phyloP scores from a whole-genome alignment of 2,888 invertebrate species.

The Phoenoteleia sp. region DNA sequence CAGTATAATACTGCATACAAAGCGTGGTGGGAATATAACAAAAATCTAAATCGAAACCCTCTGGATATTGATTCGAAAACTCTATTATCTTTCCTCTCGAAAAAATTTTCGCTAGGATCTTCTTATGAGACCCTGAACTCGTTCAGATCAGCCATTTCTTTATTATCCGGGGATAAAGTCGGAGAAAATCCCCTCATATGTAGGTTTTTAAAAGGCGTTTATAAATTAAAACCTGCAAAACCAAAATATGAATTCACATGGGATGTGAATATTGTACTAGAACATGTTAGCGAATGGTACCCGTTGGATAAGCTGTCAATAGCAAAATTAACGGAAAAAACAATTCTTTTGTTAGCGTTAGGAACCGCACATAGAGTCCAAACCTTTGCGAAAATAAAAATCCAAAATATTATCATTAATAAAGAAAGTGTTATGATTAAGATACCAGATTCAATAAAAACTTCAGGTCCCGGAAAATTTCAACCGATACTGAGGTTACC shows the following conservation, averaged over 20 bases:
- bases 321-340: conserved; percentile 25
- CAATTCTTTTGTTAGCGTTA: conserved; percentile 33
- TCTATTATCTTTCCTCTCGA: conserved; percentile 19
- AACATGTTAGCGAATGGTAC: conserved; percentile 11
- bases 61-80: background rate
- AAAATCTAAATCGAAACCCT: conserved; percentile 3
- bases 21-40: conserved; percentile 24
- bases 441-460: background rate
- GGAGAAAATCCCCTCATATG: conserved; percentile 35
- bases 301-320: conserved; percentile 8
- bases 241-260: conserved; percentile 57
- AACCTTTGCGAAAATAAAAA: conserved; percentile 18
- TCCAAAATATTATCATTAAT: conserved; percentile 9
- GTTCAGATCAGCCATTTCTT: conserved; percentile 44
- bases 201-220: conserved; percentile 52
- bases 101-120: conserved; percentile 3
- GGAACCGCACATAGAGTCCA: conserved; percentile 29
- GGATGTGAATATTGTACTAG: conserved; percentile 48
- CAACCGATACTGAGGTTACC: background rate
- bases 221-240: conserved; percentile 37
- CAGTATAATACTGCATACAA: conserved; percentile 27
- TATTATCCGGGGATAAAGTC: conserved; percentile 38
- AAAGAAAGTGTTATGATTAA: background rate
- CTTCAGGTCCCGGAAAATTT: conserved; percentile 3
- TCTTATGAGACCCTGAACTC: conserved; percentile 29